Conservation (phyloP, 2,113 vertebrate species). For the Cricetomys ansorgei region DNA sequence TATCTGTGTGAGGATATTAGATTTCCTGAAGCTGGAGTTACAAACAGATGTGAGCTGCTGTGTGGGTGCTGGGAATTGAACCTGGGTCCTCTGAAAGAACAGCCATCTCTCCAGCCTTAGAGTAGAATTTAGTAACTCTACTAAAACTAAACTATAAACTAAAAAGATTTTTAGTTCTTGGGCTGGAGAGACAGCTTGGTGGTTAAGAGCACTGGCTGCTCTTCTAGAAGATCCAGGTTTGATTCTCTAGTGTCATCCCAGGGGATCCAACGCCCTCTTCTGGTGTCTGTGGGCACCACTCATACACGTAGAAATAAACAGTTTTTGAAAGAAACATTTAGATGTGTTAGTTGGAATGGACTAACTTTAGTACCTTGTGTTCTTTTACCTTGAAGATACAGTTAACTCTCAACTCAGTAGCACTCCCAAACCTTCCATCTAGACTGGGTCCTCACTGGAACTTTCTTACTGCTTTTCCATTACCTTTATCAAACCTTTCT, state of each 20-base stretch:
- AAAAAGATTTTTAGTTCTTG: background rate
- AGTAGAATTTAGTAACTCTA: background rate
- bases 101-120: background rate
- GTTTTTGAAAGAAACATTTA: background rate
- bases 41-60: background rate
- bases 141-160: no score
- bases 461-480: conserved; percentile 2
- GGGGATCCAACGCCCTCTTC: background rate
- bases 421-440: background rate
- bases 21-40: background rate
- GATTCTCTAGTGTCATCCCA: background rate
- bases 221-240: background rate
- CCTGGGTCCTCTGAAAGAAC: background rate
- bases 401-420: background rate
- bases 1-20: background rate
- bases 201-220: background rate
- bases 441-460: background rate
- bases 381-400: background rate
- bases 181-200: background rate
- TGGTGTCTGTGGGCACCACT: background rate
- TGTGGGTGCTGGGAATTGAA: background rate
- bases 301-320: background rate
- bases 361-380: background rate
- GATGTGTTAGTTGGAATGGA: background rate
- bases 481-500: conserved; percentile 42